phyloP scores from a whole-genome alignment of 2,797 vertebrate species.

The Gobionotothen gibberifrons region DNA sequence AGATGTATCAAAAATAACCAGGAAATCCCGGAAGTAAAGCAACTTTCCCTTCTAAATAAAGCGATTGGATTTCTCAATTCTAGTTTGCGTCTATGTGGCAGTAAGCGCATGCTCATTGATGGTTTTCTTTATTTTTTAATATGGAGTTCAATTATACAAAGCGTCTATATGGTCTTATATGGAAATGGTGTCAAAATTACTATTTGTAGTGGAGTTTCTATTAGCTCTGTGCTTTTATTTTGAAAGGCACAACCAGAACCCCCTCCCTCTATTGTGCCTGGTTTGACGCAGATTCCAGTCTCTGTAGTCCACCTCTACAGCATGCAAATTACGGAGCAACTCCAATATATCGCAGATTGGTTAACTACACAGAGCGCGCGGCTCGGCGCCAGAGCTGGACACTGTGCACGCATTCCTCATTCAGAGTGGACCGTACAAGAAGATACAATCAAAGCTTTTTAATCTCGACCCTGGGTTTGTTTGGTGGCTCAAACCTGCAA shows the following conservation, averaged over 20 bases:
- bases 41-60: not conserved
- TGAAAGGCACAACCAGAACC: slow-evolving; percentile 26
- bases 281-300: slow-evolving; percentile 9
- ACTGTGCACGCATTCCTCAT: slow-evolving; percentile 12
- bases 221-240: slow-evolving; percentile 37
- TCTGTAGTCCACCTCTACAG: slow-evolving; percentile 62
- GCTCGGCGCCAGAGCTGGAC: slow-evolving; percentile 59
- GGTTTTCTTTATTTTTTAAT: not conserved
- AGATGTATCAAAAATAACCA: slow-evolving; percentile 6
- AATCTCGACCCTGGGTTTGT: not conserved
- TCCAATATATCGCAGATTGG: slow-evolving; percentile 64
- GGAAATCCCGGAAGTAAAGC: slow-evolving; percentile 7
- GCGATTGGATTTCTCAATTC: too few relatives aligned
- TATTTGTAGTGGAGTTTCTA: too few relatives aligned
- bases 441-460: not conserved
- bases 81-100: too few relatives aligned
- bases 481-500: slow-evolving; percentile 36
- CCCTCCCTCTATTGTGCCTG: rapidly evolving
- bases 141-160: not conserved
- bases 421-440: slow-evolving; percentile 18
- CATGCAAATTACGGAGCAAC: slow-evolving; percentile 73
- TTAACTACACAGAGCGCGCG: slow-evolving; percentile 65
- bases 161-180: not conserved
- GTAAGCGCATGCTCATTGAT: not conserved
- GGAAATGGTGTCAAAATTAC: not conserved